Evolutionary conservation across 2,888 invertebrate genomes (phyloP).

Genomic region (Stratiomys singularior): DNA sequence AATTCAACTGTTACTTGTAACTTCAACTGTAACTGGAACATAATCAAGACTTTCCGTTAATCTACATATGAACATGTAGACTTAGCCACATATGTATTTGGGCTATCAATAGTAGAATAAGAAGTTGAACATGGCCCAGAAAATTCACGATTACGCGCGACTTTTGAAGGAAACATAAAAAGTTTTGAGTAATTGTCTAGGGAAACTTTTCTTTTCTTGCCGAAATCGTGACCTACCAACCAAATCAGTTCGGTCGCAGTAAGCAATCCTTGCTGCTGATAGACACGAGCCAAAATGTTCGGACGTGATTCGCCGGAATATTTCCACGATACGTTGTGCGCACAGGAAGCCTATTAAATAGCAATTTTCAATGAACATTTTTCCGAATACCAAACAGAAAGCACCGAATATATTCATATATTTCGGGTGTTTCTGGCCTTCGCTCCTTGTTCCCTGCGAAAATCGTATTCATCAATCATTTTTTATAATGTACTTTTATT

Average conservation of each 20-base stretch:
- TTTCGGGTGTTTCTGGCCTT: not conserved
- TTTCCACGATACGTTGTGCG: conserved; percentile 23
- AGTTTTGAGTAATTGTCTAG: conserved; percentile 37
- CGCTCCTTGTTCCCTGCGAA: not conserved
- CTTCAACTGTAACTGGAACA: not conserved
- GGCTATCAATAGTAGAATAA: conserved; percentile 15
- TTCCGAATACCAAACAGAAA: conserved; percentile 20
- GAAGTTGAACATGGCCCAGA: not conserved
- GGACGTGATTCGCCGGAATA: conserved; percentile 40
- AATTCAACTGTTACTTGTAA: not conserved
- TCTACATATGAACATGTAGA: too few relatives aligned
- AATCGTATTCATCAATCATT: conserved; percentile 34
- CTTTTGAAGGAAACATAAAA: conserved; percentile 9
- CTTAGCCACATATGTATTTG: too few relatives aligned
- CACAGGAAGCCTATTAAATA: conserved; percentile 44
- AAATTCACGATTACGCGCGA: not conserved
- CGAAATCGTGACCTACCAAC: conserved; percentile 25
- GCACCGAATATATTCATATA: not conserved
- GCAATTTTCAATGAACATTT: conserved; percentile 31
- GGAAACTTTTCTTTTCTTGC: conserved; percentile 9
- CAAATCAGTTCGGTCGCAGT: not conserved
- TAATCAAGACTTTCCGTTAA: not conserved
- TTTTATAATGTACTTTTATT: conserved; percentile 41
- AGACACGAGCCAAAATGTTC: conserved; percentile 30
- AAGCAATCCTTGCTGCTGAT: not conserved